Percentiles rank a stretch among this genome's conserved stretches.
These are phyloP conservation scores for Tenthredo scrophulariae DNA, from an alignment of 2,888 invertebrate genomes.

Conservation along the genomic window DNA sequence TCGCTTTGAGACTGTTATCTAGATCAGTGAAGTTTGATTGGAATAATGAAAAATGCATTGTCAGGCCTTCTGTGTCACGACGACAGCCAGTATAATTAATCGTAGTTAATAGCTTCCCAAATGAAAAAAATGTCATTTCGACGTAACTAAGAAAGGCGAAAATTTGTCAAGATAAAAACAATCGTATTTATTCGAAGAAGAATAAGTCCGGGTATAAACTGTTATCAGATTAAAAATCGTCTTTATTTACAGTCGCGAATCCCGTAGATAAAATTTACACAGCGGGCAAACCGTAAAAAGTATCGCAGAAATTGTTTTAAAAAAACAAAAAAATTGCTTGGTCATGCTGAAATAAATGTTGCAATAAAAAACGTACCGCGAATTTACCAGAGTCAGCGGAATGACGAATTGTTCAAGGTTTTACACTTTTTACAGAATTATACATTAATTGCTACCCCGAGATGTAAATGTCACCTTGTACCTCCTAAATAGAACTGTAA, in stretches of 20 bases:
- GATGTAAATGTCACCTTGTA: neutral
- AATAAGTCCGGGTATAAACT: conserved; percentile 17
- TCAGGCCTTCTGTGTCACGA: neutral
- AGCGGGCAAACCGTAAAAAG: neutral
- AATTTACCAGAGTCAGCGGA: neutral
- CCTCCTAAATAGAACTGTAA: neutral
- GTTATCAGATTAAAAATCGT: conserved; percentile 37
- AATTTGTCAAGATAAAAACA: neutral
- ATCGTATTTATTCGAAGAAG: conserved; percentile 1
- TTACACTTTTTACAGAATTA: neutral
- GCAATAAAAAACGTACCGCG: neutral
- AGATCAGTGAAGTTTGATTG: conserved; percentile 26
- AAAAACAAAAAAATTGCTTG: neutral
- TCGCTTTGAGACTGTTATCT: neutral
- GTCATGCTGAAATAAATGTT: neutral
- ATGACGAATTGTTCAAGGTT: neutral
- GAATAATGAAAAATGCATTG: neutral
- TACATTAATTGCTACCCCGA: neutral
- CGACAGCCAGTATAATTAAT: neutral
- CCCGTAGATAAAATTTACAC: neutral
- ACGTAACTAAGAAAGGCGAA: neutral
- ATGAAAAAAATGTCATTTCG: neutral
- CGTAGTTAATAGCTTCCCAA: neutral
- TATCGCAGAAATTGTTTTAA: neutral
- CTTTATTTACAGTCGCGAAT: conserved; percentile 12